Evolutionary conservation across 2,888 invertebrate genomes (phyloP).

Genomic region (Noctua janthina): DNA sequence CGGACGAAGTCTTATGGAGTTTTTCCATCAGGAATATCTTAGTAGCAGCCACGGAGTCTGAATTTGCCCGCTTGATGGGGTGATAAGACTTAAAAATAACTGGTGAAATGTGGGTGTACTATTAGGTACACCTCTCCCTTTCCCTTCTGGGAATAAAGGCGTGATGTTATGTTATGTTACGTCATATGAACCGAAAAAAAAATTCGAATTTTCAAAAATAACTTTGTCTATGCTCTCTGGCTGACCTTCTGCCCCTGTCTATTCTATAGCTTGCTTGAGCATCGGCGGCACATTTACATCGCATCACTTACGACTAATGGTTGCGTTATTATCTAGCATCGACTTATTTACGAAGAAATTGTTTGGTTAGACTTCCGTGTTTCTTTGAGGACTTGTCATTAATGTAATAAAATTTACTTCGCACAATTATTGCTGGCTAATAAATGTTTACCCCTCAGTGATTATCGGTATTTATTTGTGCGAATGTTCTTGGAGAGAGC

Average conservation of each 20-base stretch:
- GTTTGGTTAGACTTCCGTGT: conserved; percentile 47
- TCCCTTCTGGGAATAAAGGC: too few relatives aligned
- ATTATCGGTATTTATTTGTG: conserved; percentile 29
- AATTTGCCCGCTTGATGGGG: too few relatives aligned
- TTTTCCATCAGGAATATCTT: too few relatives aligned
- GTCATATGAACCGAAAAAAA: background rate
- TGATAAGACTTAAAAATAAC: too few relatives aligned
- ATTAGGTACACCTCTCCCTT: too few relatives aligned
- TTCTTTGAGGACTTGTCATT: conserved; percentile 19
- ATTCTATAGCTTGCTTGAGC: background rate
- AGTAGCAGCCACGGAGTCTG: too few relatives aligned
- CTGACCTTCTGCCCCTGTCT: background rate
- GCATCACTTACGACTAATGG: conserved; percentile 55
- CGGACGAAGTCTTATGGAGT: too few relatives aligned
- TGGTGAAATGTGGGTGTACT: too few relatives aligned
- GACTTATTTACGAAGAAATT: conserved; percentile 57
- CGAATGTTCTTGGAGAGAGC: background rate
- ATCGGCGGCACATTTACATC: conserved; percentile 43
- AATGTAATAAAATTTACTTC: conserved; percentile 5
- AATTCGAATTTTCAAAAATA: background rate
- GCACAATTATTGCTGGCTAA: conserved; percentile 4
- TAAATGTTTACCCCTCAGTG: conserved; percentile 33
- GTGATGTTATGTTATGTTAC: background rate
- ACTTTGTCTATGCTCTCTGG: background rate
- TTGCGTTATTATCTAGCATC: conserved; percentile 56